A percentile compares a stretch with the other conserved stretches of the same genome.
phyloP scores from a whole-genome alignment of 2,113 vertebrate genomes.

The cat (Felis catus) region F.catus_Fca126_mat1.0 CM031412.1:66956501-66957000 shows the following conservation, averaged over 20 bases:
- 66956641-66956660: not conserved
- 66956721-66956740: not conserved
- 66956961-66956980: not conserved
- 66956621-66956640: not conserved
- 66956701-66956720: not conserved
- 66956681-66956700: not conserved
- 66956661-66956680: not conserved
- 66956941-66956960: not conserved
- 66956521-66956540: not conserved
- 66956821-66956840: not conserved
- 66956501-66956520: not conserved
- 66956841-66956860: not conserved
- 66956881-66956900: not conserved
- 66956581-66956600: not conserved
- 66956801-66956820: not conserved
- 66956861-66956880: not conserved
- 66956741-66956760: not conserved
- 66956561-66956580: not conserved
- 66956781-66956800: not conserved
- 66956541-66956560: not conserved
- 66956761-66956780: not conserved
- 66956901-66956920: rapidly evolving
- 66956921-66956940: rapidly evolving
- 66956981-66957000: not conserved
- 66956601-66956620: slow-evolving; percentile 15